Evolutionary conservation across 2,888 invertebrate species (phyloP).

Genomic region (Ypsolopha sequella): DNA sequence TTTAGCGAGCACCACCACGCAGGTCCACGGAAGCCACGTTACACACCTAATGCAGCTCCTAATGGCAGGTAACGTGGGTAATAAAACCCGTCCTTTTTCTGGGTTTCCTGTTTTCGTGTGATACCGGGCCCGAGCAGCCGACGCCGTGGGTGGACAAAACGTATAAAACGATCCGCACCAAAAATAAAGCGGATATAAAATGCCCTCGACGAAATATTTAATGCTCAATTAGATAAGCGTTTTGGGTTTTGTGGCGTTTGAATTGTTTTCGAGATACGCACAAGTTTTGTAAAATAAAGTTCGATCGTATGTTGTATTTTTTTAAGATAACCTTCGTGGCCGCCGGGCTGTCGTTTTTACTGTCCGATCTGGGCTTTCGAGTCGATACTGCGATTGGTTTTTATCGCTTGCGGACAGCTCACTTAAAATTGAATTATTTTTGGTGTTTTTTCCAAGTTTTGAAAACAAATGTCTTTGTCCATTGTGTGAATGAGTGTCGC

Average conservation of each 20-base stretch:
- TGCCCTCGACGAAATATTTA: conserved; percentile 67
- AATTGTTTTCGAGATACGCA: conserved; percentile 50
- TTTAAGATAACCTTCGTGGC: neutral
- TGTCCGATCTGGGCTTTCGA: conserved; percentile 21
- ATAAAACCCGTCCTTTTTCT: conserved; percentile 61
- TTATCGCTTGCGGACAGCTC: conserved; percentile 49
- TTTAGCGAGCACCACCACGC: conserved; percentile 39
- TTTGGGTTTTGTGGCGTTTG: conserved; percentile 62
- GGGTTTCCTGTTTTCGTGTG: conserved; percentile 65
- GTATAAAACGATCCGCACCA: conserved; percentile 56
- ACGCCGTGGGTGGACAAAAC: conserved; percentile 65
- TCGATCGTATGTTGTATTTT: conserved; percentile 15
- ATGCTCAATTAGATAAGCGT: conserved; percentile 69
- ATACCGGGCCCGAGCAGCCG: conserved; percentile 51
- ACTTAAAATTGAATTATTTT: conserved; percentile 56
- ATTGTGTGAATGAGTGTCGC: conserved; percentile 47
- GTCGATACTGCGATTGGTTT: conserved; percentile 20
- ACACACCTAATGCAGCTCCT: conserved; percentile 63
- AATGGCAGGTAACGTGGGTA: conserved; percentile 66
- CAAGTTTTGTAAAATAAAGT: conserved; percentile 9
- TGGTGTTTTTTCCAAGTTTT: conserved; percentile 48
- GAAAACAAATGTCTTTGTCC: conserved; percentile 64
- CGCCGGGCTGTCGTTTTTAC: conserved; percentile 25
- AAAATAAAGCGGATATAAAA: conserved; percentile 66
- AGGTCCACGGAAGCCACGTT: conserved; percentile 60